Conservation (phyloP, 2,113 vertebrate species). For the Morphnarchus princeps region DNA sequence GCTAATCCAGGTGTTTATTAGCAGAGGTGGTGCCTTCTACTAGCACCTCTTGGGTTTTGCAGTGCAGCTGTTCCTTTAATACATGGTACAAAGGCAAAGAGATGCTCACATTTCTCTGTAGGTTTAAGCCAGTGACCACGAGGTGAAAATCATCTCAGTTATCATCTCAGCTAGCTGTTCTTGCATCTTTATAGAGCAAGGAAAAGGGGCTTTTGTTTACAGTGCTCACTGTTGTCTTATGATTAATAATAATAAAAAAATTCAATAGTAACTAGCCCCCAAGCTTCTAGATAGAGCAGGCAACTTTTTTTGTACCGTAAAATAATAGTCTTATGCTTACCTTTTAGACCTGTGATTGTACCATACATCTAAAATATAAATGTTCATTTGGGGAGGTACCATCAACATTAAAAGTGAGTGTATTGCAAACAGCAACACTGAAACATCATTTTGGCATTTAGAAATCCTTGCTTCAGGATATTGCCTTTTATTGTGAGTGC, state of each 20-base stretch:
- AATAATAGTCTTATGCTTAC: background rate
- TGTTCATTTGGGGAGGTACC: constrained; percentile 27
- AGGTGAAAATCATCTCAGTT: background rate
- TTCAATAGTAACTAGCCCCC: background rate
- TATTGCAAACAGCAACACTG: background rate
- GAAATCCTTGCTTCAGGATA: constrained; percentile 18
- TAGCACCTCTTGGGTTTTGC: background rate
- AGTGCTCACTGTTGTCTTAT: background rate
- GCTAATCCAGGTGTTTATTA: background rate
- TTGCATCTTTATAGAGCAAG: background rate
- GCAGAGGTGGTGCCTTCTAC: background rate
- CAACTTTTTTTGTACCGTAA: background rate
- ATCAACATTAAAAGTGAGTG: constrained; percentile 7
- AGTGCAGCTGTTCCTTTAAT: background rate
- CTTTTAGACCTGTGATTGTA: constrained; percentile 15
- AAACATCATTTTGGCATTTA: background rate
- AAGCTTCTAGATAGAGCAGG: background rate
- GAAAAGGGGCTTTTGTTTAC: background rate
- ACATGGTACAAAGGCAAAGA: background rate
- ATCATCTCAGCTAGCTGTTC: background rate
- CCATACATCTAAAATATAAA: background rate
- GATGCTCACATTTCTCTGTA: background rate
- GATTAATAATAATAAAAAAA: background rate
- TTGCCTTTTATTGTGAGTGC: background rate
- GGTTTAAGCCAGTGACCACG: background rate